A percentile compares a stretch with the other conserved stretches of the same genome.
Conservation (phyloP, 2,888 invertebrate species). For the Euplexia lucipara region DNA sequence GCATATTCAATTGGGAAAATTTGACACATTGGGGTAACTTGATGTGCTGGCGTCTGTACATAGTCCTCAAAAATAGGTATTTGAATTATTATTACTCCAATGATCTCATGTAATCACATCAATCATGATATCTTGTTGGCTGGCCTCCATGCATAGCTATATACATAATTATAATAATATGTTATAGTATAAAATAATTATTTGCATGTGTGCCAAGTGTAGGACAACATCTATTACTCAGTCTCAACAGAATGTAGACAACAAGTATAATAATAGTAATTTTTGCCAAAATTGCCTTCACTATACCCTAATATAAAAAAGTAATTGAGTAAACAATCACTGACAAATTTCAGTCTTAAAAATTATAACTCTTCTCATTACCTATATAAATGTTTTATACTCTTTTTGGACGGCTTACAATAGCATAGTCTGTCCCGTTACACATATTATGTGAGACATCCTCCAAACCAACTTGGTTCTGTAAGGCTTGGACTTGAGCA, state of each 20-base stretch:
- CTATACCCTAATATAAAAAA: constrained; percentile 59
- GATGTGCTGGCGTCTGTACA: no score
- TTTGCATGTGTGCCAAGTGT: neutral
- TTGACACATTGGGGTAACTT: no score
- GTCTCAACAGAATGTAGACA: constrained; percentile 14
- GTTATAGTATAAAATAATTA: no score
- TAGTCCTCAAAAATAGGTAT: constrained; percentile 1
- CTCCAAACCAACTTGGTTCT: constrained; percentile 85
- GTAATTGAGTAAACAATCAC: constrained; percentile 73
- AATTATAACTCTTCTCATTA: constrained; percentile 59
- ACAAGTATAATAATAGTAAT: constrained; percentile 14
- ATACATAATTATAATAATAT: no score
- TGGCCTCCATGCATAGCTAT: neutral
- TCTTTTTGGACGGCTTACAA: constrained; percentile 96
- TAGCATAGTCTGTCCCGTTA: constrained; percentile 95
- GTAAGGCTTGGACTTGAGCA: constrained; percentile 87
- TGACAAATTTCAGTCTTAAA: constrained; percentile 79
- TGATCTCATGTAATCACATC: constrained; percentile 3
- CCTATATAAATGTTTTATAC: constrained; percentile 91
- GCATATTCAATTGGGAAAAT: no score
- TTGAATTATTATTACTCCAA: constrained; percentile 6
- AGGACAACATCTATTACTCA: constrained; percentile 17
- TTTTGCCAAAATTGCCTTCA: constrained; percentile 33
- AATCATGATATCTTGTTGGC: neutral
- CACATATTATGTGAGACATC: constrained; percentile 93